Percentiles rank a stretch among this genome's conserved stretches.
phyloP scores from a whole-genome alignment of 2,797 vertebrate genomes.

The Stomatorhinus walkeri region DNA sequence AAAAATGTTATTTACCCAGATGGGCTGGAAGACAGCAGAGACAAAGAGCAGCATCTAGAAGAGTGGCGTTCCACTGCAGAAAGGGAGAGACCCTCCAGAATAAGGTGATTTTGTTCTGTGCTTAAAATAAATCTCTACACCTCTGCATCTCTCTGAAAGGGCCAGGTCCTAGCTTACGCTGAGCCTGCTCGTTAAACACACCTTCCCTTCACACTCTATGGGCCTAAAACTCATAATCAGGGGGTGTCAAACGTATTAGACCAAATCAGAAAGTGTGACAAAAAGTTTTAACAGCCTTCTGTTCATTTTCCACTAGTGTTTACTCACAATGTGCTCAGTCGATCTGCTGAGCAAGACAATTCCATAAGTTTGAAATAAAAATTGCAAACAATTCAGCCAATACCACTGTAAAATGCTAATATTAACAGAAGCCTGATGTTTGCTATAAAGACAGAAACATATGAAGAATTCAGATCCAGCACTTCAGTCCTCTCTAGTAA shows the following conservation, averaged over 20 bases:
- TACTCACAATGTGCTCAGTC: background rate
- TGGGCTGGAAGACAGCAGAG: background rate
- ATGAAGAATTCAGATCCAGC: background rate
- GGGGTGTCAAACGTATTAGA: background rate
- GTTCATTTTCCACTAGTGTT: background rate
- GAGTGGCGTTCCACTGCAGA: background rate
- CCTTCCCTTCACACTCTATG: background rate
- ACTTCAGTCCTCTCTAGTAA: background rate
- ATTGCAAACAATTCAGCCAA: background rate
- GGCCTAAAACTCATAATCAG: background rate
- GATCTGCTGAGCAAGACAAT: background rate
- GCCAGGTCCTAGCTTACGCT: background rate
- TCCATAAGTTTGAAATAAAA: background rate
- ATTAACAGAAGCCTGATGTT: background rate
- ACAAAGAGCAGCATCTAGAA: background rate
- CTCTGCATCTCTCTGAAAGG: background rate
- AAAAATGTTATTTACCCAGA: background rate
- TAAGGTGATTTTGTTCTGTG: background rate
- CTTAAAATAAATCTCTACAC: background rate
- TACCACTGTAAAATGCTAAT: background rate
- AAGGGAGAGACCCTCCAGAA: background rate
- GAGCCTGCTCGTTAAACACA: background rate
- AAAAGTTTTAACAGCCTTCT: background rate
- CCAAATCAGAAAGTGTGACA: background rate
- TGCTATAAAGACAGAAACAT: background rate